phyloP scores from a whole-genome alignment of 2,888 invertebrate species.

The Oasisia sp. region DNA sequence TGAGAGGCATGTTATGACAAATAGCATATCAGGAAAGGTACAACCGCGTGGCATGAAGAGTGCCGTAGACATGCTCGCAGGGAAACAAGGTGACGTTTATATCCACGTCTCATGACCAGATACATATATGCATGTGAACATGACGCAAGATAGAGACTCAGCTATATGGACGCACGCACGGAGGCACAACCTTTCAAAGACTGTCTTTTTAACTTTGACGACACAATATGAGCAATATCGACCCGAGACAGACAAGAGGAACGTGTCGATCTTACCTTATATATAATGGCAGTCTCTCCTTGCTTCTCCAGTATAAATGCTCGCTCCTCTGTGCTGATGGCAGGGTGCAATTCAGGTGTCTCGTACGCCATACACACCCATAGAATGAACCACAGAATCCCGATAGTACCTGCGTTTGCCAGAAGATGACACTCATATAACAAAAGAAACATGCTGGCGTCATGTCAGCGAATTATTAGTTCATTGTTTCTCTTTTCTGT shows the following conservation, averaged over 20 bases:
- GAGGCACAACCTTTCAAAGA: not conserved
- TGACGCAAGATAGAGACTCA: not conserved
- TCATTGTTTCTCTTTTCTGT: not conserved
- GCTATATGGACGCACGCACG: not conserved
- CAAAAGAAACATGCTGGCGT: not conserved
- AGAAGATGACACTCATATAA: not conserved
- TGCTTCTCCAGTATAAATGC: conserved; percentile 50
- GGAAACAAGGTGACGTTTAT: too few species aligned
- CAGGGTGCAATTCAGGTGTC: conserved; percentile 54
- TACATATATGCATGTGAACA: not conserved
- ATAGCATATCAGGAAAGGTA: not conserved
- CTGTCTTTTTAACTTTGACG: not conserved
- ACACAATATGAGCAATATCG: not conserved
- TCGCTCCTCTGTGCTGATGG: conserved; percentile 54
- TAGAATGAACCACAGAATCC: conserved; percentile 56
- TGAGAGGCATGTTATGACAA: not conserved
- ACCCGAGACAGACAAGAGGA: not conserved
- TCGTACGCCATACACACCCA: conserved; percentile 56
- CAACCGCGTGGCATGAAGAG: not conserved
- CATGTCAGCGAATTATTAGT: not conserved
- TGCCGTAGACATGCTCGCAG: too few species aligned
- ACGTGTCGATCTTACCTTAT: conserved; percentile 46
- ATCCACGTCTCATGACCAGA: too few species aligned
- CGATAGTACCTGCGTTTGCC: conserved; percentile 48
- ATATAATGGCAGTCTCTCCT: conserved; percentile 51